A percentile compares a stretch with the other conserved stretches of the same genome.
phyloP scores from a whole-genome alignment of 2,113 vertebrate genomes.

The Rhynchomys soricoides region DNA sequence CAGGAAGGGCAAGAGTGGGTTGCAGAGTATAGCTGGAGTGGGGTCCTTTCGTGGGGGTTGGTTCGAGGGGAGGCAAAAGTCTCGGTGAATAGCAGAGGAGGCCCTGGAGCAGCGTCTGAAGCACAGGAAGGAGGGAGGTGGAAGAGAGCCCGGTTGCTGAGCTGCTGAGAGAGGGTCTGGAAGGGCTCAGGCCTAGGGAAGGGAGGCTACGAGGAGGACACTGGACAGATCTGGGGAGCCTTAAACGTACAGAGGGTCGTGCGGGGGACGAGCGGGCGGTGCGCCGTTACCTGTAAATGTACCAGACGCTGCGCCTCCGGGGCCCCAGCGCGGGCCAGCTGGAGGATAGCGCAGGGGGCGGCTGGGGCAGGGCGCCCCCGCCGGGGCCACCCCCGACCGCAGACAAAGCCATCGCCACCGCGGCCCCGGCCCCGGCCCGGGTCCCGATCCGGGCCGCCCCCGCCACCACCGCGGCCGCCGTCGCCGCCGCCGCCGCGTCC shows the following conservation, averaged over 20 bases:
- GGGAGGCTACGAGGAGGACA: background rate
- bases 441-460: constrained; percentile 76
- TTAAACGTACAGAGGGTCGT: background rate
- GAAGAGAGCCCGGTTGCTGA: background rate
- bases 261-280: background rate
- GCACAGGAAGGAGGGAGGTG: background rate
- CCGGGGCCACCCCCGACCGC: constrained; percentile 82
- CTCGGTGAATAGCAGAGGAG: background rate
- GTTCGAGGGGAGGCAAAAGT: background rate
- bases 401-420: constrained; percentile 82
- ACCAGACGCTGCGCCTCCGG: constrained; percentile 94
- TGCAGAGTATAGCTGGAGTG: background rate
- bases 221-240: background rate
- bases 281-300: constrained; percentile 94
- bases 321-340: constrained; percentile 95
- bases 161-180: background rate
- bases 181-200: background rate
- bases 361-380: constrained; percentile 83
- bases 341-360: constrained; percentile 90
- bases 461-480: constrained; percentile 80
- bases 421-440: constrained; percentile 71
- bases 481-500: constrained; percentile 83
- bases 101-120: background rate
- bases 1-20: constrained; percentile 31
- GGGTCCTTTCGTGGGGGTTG: background rate